Base-by-base conservation (phyloP, 2,113 vertebrate species). In the Hippopotamus amphibius region DNA sequence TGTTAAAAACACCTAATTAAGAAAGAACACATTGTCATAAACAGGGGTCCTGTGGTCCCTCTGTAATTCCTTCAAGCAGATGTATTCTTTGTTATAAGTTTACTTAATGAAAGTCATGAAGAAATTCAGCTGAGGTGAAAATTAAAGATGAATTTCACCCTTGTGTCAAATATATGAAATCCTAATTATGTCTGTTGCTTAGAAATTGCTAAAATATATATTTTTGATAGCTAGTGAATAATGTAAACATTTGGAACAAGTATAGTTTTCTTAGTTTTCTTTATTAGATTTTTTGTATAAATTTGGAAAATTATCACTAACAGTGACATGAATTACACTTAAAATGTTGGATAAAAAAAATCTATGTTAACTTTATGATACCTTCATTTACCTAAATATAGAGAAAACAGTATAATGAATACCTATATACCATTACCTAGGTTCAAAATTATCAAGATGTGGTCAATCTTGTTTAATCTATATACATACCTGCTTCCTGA, bases 1-100 rank as follows among this genome's bases (percentile, higher is more conserved):
- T 55, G 2, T 72, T 88, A 63, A 57, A 95, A 90, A 46, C 33
- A 61, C 16, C 69, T 88, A 57, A 84, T 88, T 96, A 88, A 88
- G 28, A 88, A 93, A 77, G 16, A 66, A 81, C 21, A 72, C 7
- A 14, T 24, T 61, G 19, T 59, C 15, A 33, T 41, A 69, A 71
- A 80, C 16, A 7, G 33, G 61, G 24, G 43, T 84, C 55, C 21
- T 74, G 3, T n/a, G 6, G n/a, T 55, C 22, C 50, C 8, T 55
- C 17, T 65, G 2, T 66, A 66, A 1, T 41, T 5, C 5, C 48
- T 80, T 66, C 14, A n/a, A 89, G 16, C 4, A 41, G 24, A 41
- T 81, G 2, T 24, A 10, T 48, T 80, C n/a, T 59, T 65, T 77
- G 37, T 59, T 81, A 74, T 6, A 66, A 41, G 48, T 80, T 88